Base-by-base conservation (phyloP, 2,113 vertebrate genomes). In the Riparia riparia region DNA sequence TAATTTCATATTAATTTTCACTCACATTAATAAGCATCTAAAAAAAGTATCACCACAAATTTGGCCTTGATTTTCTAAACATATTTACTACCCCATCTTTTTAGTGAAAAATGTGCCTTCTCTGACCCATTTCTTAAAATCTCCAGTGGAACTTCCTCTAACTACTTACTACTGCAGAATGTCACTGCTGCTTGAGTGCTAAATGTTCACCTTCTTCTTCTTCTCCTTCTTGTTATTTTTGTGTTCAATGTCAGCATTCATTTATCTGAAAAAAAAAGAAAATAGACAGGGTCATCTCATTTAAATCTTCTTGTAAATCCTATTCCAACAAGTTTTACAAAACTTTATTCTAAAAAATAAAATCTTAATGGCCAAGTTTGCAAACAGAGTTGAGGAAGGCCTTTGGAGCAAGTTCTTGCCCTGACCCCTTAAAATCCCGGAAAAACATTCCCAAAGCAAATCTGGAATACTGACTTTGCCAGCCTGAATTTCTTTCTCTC, bases 401-500 rank as follows among this genome's bases (percentile, higher is more conserved):
- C 32, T 58, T 44, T 0, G 0, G 57, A 92, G 37, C 51, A 90
- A 69, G 57, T 56, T 82, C 31, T n/a, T 69, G 61, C 50, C 80
- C 29, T 72, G 12, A 53, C 12, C n/a, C 41, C n/a, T 42, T 51
- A 50, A 29, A 79, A 90, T 73, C 84, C 34, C 2, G 1, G 61
- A 65, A 86, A 88, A 80, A 77, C 41, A 73, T 80, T 95, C 54
- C 80, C n/a, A 69, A 37, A 80, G 80, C n/a, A 92, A 54, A 70
- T 61, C 22, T 73, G n/a, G 51, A 90, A 73, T 83, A 83, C 25
- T 58, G 68, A 73, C 66, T 92, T 80, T 81, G 63, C 74, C 58
- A 92, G 50, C 11, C 73, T 86, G 68, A 68, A 66, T 89, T 94
- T 93, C 60, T 84, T 84, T 66, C 47, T 89, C 72, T 92, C 72